Conservation (phyloP, 2,113 vertebrate genomes). For the Ammodytes marinus region DNA sequence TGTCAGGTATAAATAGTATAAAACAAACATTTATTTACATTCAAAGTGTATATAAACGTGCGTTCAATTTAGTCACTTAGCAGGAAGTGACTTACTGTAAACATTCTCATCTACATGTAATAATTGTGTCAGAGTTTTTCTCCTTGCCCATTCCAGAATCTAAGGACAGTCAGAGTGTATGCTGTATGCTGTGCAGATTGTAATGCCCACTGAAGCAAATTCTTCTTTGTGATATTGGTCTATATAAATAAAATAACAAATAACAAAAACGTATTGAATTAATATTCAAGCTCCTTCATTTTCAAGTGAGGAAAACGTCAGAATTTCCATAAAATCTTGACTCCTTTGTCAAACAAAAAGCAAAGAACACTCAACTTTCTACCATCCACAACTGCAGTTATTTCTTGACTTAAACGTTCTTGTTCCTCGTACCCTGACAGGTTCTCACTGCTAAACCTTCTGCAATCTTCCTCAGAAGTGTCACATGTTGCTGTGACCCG, state of each 20-base stretch:
- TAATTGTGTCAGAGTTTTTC: too few relatives aligned
- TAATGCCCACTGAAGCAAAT: too few relatives aligned
- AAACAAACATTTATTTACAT: background rate
- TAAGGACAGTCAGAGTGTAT: too few relatives aligned
- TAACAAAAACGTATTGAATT: background rate
- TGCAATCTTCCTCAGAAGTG: too few relatives aligned
- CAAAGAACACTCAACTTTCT: background rate
- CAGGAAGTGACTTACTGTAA: background rate
- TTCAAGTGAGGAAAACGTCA: background rate
- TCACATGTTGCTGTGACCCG: too few relatives aligned
- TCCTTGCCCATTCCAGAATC: too few relatives aligned
- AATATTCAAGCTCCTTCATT: conserved; percentile 19
- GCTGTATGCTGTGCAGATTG: too few relatives aligned
- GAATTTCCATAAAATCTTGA: background rate
- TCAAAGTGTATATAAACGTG: conserved; percentile 6
- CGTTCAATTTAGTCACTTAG: background rate
- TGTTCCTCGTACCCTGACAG: background rate
- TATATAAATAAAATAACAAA: background rate
- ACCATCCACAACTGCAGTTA: background rate
- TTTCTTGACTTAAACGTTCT: background rate
- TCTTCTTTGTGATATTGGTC: too few relatives aligned
- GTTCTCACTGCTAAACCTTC: background rate
- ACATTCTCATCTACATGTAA: background rate
- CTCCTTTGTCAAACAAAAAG: background rate
- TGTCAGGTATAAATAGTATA: conserved; percentile 5